These are phyloP conservation scores for Vespertilio murinus DNA, from an alignment of 2,797 vertebrate species.

Conservation along the genomic window DNA sequence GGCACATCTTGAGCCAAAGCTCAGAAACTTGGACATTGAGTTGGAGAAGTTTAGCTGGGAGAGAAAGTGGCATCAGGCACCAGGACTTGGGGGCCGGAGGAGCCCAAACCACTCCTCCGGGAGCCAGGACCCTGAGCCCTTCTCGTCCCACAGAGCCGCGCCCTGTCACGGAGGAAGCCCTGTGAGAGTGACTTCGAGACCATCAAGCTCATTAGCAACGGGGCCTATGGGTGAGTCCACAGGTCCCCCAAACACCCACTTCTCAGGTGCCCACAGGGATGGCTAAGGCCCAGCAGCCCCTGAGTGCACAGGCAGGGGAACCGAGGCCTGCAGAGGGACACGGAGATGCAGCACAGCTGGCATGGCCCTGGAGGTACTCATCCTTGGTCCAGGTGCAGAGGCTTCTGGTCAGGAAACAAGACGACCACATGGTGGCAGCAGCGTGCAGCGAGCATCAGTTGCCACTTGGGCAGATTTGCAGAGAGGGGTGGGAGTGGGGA, in stretches of 20 bases:
- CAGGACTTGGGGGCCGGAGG: too few relatives aligned
- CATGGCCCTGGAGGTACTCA: rapidly evolving
- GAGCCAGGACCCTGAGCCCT: background rate
- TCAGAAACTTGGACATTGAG: background rate
- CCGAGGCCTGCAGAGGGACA: background rate
- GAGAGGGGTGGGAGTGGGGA: too few relatives aligned
- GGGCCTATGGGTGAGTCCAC: slow-evolving; percentile 93
- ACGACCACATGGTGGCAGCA: background rate
- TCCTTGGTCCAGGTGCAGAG: background rate
- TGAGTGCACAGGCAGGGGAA: background rate
- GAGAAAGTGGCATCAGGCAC: background rate
- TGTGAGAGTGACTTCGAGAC: slow-evolving; percentile 96
- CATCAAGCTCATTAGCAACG: slow-evolving; percentile 97
- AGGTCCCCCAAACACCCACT: background rate
- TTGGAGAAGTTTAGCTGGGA: background rate
- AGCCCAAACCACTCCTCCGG: too few relatives aligned
- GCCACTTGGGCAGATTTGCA: background rate
- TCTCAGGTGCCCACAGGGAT: background rate
- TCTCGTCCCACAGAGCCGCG: slow-evolving; percentile 72
- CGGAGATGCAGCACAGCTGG: background rate
- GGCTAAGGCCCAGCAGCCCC: background rate
- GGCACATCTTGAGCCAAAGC: background rate
- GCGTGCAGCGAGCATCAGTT: background rate
- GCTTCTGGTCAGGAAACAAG: background rate
- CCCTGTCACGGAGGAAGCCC: slow-evolving; percentile 90